phyloP scores from a whole-genome alignment of 2,888 invertebrate species.

The Gnatocerus cornutus region DNA sequence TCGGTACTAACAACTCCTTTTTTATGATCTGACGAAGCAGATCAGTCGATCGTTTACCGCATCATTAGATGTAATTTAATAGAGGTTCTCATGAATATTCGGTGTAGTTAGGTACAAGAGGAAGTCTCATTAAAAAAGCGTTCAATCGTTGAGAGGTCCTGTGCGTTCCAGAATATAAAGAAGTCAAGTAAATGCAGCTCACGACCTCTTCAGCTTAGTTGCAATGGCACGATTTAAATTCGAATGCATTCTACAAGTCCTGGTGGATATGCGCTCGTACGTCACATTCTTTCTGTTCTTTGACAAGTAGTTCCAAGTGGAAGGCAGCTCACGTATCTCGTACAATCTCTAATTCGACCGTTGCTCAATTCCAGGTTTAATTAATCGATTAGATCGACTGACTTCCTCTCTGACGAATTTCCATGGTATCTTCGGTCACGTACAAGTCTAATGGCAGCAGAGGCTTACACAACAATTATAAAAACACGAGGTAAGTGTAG shows the following conservation, averaged over 20 bases:
- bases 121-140: slow-evolving; percentile 23
- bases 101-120: slow-evolving; percentile 5
- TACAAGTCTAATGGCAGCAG: slow-evolving; percentile 9
- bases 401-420: slow-evolving; percentile 18
- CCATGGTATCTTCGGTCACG: slow-evolving; percentile 19
- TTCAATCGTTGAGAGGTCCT: slow-evolving; percentile 18
- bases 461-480: slow-evolving; percentile 45
- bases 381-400: slow-evolving; percentile 23
- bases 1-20: background rate
- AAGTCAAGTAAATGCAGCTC: slow-evolving; percentile 56
- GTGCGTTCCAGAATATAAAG: slow-evolving; percentile 52
- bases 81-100: slow-evolving; percentile 8
- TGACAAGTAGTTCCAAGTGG: slow-evolving; percentile 33
- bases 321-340: slow-evolving; percentile 30
- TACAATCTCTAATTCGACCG: slow-evolving; percentile 18
- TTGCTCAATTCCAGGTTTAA: slow-evolving; percentile 15
- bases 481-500: slow-evolving; percentile 54
- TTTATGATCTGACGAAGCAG: slow-evolving; percentile 1
- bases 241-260: slow-evolving; percentile 54
- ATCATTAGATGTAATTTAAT: slow-evolving; percentile 1
- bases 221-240: slow-evolving; percentile 59
- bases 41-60: slow-evolving; percentile 2
- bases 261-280: slow-evolving; percentile 40
- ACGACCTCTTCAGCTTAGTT: slow-evolving; percentile 52
- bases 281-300: slow-evolving; percentile 35